These are phyloP conservation scores for Ptychodera flava DNA, from an alignment of 35 echinoderm and acorn worm species.

Conservation along the genomic window DNA sequence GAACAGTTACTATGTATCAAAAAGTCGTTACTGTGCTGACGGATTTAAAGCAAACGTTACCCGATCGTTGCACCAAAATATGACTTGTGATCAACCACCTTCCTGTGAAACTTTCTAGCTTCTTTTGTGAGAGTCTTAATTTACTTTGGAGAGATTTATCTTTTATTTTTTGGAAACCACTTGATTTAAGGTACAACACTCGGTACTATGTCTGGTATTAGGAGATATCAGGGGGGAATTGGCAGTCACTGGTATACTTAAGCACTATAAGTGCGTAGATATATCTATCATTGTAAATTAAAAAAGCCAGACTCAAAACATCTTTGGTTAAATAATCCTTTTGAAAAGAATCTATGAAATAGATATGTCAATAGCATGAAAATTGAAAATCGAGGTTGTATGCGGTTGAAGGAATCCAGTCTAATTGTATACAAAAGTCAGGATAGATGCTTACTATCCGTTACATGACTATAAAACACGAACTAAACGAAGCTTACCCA, in stretches of 20 bases:
- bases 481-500: neutral
- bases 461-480: neutral
- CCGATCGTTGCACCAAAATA: neutral
- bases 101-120: neutral
- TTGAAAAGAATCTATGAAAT: neutral
- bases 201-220: too few relatives aligned
- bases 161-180: too few relatives aligned
- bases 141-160: too few relatives aligned
- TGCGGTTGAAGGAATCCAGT: neutral
- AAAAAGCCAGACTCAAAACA: neutral
- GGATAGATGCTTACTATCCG: neutral
- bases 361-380: neutral
- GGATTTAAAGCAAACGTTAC: neutral
- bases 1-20: neutral
- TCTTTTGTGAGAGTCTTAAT: too few relatives aligned
- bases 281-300: too few relatives aligned
- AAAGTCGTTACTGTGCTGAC: neutral
- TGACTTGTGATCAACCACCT: neutral
- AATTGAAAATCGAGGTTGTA: neutral
- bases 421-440: neutral
- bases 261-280: too few relatives aligned
- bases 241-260: too few relatives aligned
- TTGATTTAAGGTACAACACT: too few relatives aligned
- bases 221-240: too few relatives aligned
- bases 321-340: neutral